Evolutionary conservation across 2,797 vertebrate species (phyloP).

Genomic region (Otolemur crassicaudatus): DNA sequence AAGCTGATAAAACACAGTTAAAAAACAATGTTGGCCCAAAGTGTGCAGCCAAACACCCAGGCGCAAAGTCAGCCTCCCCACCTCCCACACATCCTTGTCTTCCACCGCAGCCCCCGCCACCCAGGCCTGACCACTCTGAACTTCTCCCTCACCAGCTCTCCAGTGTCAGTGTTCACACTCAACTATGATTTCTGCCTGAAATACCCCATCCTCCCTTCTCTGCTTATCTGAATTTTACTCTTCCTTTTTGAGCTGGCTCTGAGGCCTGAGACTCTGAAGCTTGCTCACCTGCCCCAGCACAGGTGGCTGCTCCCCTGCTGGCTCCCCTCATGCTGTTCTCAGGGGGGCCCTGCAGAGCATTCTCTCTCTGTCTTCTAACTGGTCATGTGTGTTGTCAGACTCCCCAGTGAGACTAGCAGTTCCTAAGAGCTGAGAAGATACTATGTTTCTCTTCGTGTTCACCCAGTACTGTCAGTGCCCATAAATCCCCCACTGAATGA

Average conservation of each 20-base stretch:
- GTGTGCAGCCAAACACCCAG: neutral
- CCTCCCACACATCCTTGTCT: neutral
- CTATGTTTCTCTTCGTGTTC: neutral
- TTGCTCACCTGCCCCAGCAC: neutral
- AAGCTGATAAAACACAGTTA: neutral
- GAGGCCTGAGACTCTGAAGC: neutral
- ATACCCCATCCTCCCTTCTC: neutral
- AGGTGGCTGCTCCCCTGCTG: neutral
- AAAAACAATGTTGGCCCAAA: neutral
- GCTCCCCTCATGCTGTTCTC: neutral
- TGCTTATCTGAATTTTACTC: neutral
- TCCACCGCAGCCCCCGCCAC: fast-evolving
- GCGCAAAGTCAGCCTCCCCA: fast-evolving
- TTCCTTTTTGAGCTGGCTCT: neutral
- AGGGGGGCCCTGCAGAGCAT: fast-evolving
- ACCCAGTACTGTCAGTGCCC: neutral
- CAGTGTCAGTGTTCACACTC: neutral
- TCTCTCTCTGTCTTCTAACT: fast-evolving
- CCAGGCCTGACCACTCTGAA: neutral
- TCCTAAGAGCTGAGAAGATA: neutral
- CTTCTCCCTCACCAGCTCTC: neutral
- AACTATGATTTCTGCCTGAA: neutral
- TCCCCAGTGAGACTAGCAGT: neutral
- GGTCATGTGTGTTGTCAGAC: neutral
- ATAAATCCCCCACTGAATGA: neutral